Evolutionary conservation across 2,113 vertebrate genomes (phyloP).

Genomic region (Cepphus grylle): DNA sequence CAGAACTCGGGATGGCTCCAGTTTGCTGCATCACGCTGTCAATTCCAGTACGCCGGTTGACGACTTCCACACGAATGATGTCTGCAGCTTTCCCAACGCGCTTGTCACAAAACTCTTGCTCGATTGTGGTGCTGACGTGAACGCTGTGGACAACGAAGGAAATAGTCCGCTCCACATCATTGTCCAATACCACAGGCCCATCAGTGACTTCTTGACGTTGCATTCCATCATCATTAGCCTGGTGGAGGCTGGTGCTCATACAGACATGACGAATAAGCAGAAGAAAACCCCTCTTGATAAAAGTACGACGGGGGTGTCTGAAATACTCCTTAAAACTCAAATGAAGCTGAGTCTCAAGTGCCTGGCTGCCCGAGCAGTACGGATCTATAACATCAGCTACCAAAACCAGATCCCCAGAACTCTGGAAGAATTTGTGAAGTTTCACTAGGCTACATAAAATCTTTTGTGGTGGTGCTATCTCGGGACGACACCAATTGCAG

Average conservation of each 20-base stretch:
- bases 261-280: slow-evolving; percentile 97
- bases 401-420: slow-evolving; percentile 95
- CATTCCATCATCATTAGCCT: slow-evolving; percentile 97
- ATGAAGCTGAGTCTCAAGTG: slow-evolving; percentile 99
- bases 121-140: slow-evolving; percentile 91
- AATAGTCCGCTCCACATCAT: slow-evolving; percentile 96
- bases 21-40: slow-evolving; percentile 90
- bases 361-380: slow-evolving; percentile 94
- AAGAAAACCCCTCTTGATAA: slow-evolving; percentile 97
- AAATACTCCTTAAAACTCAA: slow-evolving; percentile 97
- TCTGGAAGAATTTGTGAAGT: slow-evolving; percentile 96
- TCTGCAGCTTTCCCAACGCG: slow-evolving; percentile 94
- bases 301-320: slow-evolving; percentile 94
- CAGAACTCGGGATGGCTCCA: slow-evolving; percentile 86
- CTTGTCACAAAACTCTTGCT: slow-evolving; percentile 92
- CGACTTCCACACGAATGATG: slow-evolving; percentile 97
- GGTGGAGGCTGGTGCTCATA: slow-evolving; percentile 96
- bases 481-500: slow-evolving; percentile 46
- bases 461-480: slow-evolving; percentile 69
- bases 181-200: slow-evolving; percentile 97
- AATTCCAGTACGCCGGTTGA: slow-evolving; percentile 93
- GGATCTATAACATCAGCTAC: slow-evolving; percentile 90
- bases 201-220: slow-evolving; percentile 97
- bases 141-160: slow-evolving; percentile 88
- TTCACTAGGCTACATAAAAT: slow-evolving; percentile 79